Evolutionary conservation across 1,140 invertebrate species (phyloP), one percentile per base, ranked within the genome.

Genomic region (Trichogramma pretiosum): DNA sequence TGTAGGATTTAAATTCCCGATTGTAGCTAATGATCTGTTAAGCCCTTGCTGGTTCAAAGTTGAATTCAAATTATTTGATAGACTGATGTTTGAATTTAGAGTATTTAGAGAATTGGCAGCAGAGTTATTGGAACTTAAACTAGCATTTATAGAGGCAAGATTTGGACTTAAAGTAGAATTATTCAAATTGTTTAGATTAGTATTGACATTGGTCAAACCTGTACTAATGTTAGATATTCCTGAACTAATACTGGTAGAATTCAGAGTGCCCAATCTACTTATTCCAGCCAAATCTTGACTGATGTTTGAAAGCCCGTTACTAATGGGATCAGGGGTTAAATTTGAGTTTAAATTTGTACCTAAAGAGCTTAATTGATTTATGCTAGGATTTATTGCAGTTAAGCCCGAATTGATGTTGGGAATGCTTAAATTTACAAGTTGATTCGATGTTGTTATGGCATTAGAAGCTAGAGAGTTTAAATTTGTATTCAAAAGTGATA

Each of bases 381-480:
- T 54, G 40, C 57, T 67, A 48, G 68, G 65, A 64, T 70, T 72
- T 53, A 70, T 66, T 19, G 67, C 59, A n/a, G 67, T 64, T 50
- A 72, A 55, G 49, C 67, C 68, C 49, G 68, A 63, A 57, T 70
- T 71, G 28, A 71, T 64, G 52, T 56, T 64, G 42, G 68, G 62
- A 53, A 71, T 57, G 53, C 70, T 69, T 46, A 72, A 57, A 61
- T 72, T 72, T 54, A 70, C 65, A 56, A 72, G 59, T 48, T 68
- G 68, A 62, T 72, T 72, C 46, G 70, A 68, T 43, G 70, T 71
- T 45, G 70, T 71, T 55, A 72, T 72, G 46, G 68, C 70, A 55
- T 72, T 72, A 46, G 68, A 71, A 22, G 68, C 70, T 48, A 71
- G 62, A 45, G 70, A 70, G 23, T 67, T 68, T 28, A 71, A 61